Base-by-base conservation (phyloP, 2,113 vertebrate genomes). In the Aleadryas rufinucha region DNA sequence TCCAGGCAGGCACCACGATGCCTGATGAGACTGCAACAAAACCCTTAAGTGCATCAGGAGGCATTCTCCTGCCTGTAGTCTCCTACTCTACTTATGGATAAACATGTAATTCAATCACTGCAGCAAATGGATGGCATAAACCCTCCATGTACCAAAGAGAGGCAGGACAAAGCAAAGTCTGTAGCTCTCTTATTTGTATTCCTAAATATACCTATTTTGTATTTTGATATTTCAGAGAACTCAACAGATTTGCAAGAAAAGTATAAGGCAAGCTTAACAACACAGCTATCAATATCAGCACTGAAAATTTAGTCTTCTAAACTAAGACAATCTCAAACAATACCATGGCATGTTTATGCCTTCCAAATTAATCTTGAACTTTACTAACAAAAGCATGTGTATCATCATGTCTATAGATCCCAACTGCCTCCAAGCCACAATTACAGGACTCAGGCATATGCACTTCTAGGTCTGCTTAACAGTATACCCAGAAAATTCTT, bases 31-130 rank as follows among this genome's bases (percentile, higher is more conserved):
- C 85, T 95, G 97, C 98, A 98, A 98, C 97, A 97, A 95, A 98
- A 96, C 93, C 95, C 94, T 93, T 97, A 98, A 98, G 97, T 96
- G 97, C 97, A 96, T 95, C 94, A 76, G 95, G 78, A 74, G 91
- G 97, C 95, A 96, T 93, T 98, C 96, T 95, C 90, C 96, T 85
- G 85, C 10, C 71, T 69, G 70, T 54, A 89, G 95, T 66, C 96
- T 93, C 97, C 96, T 86, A 89, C 79, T 95, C 90, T 94, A 78
- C 97, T 97, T 97, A 96, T 71, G 96, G 97, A 95, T 94, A 97
- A 96, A 97, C 95, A 98, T 89, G 98, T 97, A 98, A 98, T 98
- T 98, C 96, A 98, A 98, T 98, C 97, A 94, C 94, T 82, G 87
- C 74, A 93, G 97, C 91, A 97, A 97, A 98, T 91, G 97, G 97